Conservation (phyloP, 92 coral and sea anemone species). For the Zoanthus sansibaricus region DNA sequence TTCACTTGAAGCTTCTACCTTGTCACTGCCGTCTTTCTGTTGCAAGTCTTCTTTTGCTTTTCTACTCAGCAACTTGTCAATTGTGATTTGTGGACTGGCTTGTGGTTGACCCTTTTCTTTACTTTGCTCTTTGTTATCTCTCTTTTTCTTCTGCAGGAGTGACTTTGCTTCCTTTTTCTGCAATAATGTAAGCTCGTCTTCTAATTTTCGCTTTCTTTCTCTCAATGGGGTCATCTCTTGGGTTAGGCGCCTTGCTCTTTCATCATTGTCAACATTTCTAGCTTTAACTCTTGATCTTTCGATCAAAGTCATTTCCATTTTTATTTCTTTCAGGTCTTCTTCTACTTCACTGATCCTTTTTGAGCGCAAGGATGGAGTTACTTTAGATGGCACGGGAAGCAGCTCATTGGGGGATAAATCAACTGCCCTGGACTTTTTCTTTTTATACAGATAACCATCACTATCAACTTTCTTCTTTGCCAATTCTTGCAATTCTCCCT, state of each 20-base stretch:
- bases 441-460: slow-evolving; percentile 66
- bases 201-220: slow-evolving; percentile 46
- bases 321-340: slow-evolving; percentile 68
- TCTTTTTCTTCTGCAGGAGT: slow-evolving; percentile 41
- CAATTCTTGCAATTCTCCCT: slow-evolving; percentile 64
- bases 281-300: slow-evolving; percentile 59
- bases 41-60: slow-evolving; percentile 14
- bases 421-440: slow-evolving; percentile 57
- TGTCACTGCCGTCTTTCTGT: slow-evolving; percentile 16
- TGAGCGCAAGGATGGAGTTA: slow-evolving; percentile 60
- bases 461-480: slow-evolving; percentile 56
- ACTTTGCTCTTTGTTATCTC: slow-evolving; percentile 32
- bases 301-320: slow-evolving; percentile 50
- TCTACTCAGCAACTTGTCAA: slow-evolving; percentile 15
- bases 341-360: slow-evolving; percentile 53
- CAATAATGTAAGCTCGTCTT: slow-evolving; percentile 55
- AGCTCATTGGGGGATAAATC: slow-evolving; percentile 41
- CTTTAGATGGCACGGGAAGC: slow-evolving; percentile 36
- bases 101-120: slow-evolving; percentile 36
- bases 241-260: slow-evolving; percentile 56
- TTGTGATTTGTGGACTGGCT: slow-evolving; percentile 19
- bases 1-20: slow-evolving; percentile 15
- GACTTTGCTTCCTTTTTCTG: slow-evolving; percentile 66
- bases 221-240: slow-evolving; percentile 62
- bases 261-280: slow-evolving; percentile 52